Conservation (phyloP, 1,140 invertebrate species). For the Homalodisca vitripennis region DNA sequence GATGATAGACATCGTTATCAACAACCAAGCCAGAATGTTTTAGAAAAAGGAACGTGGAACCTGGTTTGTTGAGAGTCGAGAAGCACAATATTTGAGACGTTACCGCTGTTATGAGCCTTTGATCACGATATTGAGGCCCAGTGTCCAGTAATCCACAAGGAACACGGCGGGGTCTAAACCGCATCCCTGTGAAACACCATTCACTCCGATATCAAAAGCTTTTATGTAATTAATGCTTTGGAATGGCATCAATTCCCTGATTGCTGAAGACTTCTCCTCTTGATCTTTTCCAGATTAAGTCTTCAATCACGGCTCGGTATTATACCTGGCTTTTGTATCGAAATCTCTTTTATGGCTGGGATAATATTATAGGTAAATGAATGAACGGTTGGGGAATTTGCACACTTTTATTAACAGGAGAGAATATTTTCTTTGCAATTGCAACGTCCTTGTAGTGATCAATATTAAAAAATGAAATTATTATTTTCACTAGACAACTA, state of each 20-base stretch:
- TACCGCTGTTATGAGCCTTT: slow-evolving; percentile 1
- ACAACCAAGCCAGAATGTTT: too few relatives aligned
- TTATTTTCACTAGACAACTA: too few relatives aligned
- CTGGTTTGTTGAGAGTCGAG: too few relatives aligned
- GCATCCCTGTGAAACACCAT: not conserved
- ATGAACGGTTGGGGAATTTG: too few relatives aligned
- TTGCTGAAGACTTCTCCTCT: slow-evolving; percentile 8
- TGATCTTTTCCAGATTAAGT: slow-evolving; percentile 5
- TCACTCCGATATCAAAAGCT: slow-evolving; percentile 6
- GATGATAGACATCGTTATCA: too few relatives aligned
- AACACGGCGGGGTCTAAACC: not conserved
- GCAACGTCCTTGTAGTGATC: too few relatives aligned
- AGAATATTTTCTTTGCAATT: too few relatives aligned
- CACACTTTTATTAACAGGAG: too few relatives aligned
- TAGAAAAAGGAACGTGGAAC: too few relatives aligned
- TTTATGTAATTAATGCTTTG: slow-evolving; percentile 26
- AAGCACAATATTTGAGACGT: not conserved
- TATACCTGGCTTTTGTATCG: not conserved
- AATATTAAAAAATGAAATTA: too few relatives aligned
- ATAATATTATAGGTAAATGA: slow-evolving; percentile 1
- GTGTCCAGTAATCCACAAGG: not conserved
- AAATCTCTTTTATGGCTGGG: slow-evolving; percentile 14
- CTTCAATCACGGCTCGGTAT: slow-evolving; percentile 9
- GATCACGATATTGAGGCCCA: slow-evolving; percentile 1
- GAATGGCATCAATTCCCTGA: slow-evolving; percentile 16